phyloP scores from a whole-genome alignment of 2,113 vertebrate genomes.

The Vombatus ursinus region DNA sequence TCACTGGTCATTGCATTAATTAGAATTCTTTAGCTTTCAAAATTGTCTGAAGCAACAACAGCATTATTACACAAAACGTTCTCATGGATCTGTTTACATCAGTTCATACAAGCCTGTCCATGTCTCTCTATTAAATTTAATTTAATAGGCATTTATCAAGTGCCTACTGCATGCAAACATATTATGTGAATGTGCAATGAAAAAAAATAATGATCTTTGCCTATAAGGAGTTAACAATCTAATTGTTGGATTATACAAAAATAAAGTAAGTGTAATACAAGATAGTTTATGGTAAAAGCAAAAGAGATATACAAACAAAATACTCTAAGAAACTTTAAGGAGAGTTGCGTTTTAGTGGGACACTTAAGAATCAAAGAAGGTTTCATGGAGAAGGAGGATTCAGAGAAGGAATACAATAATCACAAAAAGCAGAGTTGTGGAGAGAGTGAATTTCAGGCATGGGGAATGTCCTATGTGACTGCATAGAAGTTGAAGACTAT shows the following conservation, averaged over 20 bases:
- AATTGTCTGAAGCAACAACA: background rate
- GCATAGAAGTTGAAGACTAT: background rate
- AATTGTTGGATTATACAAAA: background rate
- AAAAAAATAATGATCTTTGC: background rate
- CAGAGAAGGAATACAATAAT: background rate
- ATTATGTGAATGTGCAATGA: background rate
- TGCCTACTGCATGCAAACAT: background rate
- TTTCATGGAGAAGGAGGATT: background rate
- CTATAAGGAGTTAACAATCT: background rate
- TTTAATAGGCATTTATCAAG: background rate
- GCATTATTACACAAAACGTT: background rate
- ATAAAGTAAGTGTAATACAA: background rate
- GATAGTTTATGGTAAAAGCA: background rate
- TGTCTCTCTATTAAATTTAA: background rate
- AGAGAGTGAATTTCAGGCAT: background rate
- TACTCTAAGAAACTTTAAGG: background rate
- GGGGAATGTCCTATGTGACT: background rate
- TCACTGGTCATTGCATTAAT: background rate
- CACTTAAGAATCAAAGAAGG: background rate
- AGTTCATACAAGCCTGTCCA: background rate
- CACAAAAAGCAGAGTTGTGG: background rate
- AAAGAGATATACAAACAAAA: background rate
- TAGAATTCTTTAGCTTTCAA: background rate
- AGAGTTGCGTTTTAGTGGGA: background rate
- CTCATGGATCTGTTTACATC: background rate